phyloP scores from a whole-genome alignment of 1,140 invertebrate species.

The Lepidotrigona ventralis region DNA sequence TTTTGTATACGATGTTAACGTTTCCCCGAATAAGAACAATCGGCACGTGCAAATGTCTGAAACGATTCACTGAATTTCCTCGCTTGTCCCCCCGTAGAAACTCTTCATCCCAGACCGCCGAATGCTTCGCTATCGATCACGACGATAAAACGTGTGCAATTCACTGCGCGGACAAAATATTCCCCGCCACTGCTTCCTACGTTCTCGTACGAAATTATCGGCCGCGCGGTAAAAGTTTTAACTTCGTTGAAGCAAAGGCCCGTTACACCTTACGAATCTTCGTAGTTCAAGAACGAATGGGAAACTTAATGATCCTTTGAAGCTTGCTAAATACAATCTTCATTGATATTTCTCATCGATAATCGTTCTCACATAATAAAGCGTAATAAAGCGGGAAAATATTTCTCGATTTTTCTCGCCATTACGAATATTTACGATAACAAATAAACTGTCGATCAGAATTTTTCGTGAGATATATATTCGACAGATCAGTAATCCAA shows the following conservation, averaged over 20 bases:
- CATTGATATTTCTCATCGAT: neutral
- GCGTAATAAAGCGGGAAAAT: no score
- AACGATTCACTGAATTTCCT: constrained; percentile 21
- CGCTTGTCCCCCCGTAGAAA: constrained; percentile 1
- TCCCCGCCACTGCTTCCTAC: neutral
- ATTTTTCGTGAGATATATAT: no score
- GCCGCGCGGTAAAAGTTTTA: neutral
- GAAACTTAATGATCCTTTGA: neutral
- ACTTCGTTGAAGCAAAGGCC: neutral
- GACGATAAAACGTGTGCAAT: constrained; percentile 29
- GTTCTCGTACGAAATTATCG: neutral
- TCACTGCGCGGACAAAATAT: neutral
- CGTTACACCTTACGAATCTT: neutral
- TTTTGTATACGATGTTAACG: constrained; percentile 23
- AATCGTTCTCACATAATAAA: no score
- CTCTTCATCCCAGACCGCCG: constrained; percentile 8
- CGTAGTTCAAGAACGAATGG: neutral
- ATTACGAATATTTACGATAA: no score
- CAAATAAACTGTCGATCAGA: no score
- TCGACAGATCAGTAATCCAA: no score
- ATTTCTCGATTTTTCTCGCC: no score
- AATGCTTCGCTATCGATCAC: constrained; percentile 31
- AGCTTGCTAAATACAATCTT: neutral
- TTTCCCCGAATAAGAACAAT: constrained; percentile 6
- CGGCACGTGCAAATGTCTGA: constrained; percentile 22